Conservation (phyloP, 2,888 invertebrate genomes). For the Formica aserva region DNA sequence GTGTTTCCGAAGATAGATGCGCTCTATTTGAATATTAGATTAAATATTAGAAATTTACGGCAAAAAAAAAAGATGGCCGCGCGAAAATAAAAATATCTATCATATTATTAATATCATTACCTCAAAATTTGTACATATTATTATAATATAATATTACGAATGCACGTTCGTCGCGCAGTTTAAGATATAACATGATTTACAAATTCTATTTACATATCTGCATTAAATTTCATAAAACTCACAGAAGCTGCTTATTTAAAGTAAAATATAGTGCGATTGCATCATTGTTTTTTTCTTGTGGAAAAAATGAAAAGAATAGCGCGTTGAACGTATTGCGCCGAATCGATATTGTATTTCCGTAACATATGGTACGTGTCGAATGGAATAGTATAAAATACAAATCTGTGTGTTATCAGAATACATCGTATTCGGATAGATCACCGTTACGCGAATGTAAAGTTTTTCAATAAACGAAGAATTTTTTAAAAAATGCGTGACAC, state of each 20-base stretch:
- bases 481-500: constrained; percentile 1
- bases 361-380: constrained; percentile 32
- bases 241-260: not conserved
- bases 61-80: not conserved
- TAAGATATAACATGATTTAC: too few species aligned
- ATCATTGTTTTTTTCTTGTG: not conserved
- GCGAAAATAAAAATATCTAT: not conserved
- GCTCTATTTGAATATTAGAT: not conserved
- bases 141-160: not conserved
- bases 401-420: constrained; percentile 27
- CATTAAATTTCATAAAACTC: not conserved
- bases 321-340: constrained; percentile 19
- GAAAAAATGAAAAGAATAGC: not conserved
- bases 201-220: not conserved
- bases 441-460: constrained; percentile 8
- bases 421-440: constrained; percentile 27
- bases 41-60: not conserved
- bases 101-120: not conserved
- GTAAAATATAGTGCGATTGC: not conserved
- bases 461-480: constrained; percentile 32
- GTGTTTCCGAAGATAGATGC: not conserved
- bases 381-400: constrained; percentile 34
- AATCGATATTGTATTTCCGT: constrained; percentile 49
- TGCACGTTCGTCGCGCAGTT: not conserved
- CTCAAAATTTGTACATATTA: not conserved